Evolutionary conservation across 64 coral and sea anemone species (phyloP), one percentile per base, ranked within the genome.

Genomic region (Cladopsammia gracilis): DNA sequence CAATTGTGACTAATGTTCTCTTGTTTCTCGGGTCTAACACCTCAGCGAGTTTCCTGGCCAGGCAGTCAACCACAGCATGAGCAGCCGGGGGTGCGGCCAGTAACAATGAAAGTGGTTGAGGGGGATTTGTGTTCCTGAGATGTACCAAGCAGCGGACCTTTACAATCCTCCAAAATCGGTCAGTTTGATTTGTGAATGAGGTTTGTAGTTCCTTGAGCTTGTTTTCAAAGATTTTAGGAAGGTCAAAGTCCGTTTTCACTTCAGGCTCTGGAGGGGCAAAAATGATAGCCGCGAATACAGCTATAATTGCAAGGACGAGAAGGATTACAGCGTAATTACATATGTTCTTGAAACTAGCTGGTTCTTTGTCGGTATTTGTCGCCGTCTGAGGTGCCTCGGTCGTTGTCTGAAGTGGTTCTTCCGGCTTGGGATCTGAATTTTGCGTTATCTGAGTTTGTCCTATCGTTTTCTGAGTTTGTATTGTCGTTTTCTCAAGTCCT

Each of bases 41-140:
- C 53, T 67, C 48, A 11, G 94, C 91, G 44, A 99, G 81, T 47
- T 73, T 90, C 70, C 7, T 88, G 69, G 98, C 98, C 42, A 99
- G 64, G 26, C 98, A 99, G 19, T 90, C 89, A 10, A 79, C 89
- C 62, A 67, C 45, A 4, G 56, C 53, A 18, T 92, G 91, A 9
- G 87, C 91, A 24, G 68, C 79, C 3, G 91, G 88, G 0, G 91
- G 69, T 12, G 94, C 87, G 77, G 67, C 98, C 22, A 99, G 14
- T 65, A 96, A 10, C 1, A 99, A 65, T 10, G 96, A 91, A 25
- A 99, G 81, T 25, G 98, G 98, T 70, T 93, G 92, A 0, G 61
- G 58, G 0, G 94, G 91, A 7, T 62, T 7, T 12, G 20, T 57
- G 10, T 83, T 82, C 13, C 61, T 73, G 3, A 96, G 56, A 80